A percentile compares a stretch with the other conserved stretches of the same genome.
phyloP scores from a whole-genome alignment of 2,797 vertebrate species.

The Acridotheres tristis region DNA sequence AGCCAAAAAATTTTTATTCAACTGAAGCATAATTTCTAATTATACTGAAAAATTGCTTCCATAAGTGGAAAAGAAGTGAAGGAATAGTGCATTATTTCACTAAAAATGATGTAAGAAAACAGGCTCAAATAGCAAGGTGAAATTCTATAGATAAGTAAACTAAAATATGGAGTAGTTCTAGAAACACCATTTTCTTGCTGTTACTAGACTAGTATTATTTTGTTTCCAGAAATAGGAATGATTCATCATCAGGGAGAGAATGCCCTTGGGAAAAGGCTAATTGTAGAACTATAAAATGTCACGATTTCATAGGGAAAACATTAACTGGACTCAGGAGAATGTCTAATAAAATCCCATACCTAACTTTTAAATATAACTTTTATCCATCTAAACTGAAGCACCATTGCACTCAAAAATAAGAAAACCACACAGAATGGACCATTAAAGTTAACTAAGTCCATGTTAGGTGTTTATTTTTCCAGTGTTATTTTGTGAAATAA shows the following conservation, averaged over 20 bases:
- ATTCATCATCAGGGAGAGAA: not conserved
- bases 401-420: not conserved
- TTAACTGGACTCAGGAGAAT: not conserved
- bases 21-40: conserved; percentile 9
- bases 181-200: not conserved
- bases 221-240: not conserved
- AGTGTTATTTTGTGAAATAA: not conserved
- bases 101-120: not conserved
- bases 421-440: not conserved
- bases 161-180: not conserved
- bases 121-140: not conserved
- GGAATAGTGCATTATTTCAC: not conserved
- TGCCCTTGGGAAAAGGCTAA: not conserved
- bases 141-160: not conserved
- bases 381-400: not conserved
- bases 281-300: not conserved
- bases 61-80: not conserved
- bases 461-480: not conserved
- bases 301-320: not conserved
- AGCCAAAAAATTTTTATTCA: not conserved
- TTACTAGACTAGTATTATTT: not conserved
- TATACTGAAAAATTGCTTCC: not conserved
- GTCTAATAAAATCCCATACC: not conserved
- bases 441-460: not conserved
- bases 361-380: not conserved